A percentile compares a stretch with the other conserved stretches of the same genome.
Conservation (phyloP, 2,888 invertebrate species). For the Sesamia inferens region DNA sequence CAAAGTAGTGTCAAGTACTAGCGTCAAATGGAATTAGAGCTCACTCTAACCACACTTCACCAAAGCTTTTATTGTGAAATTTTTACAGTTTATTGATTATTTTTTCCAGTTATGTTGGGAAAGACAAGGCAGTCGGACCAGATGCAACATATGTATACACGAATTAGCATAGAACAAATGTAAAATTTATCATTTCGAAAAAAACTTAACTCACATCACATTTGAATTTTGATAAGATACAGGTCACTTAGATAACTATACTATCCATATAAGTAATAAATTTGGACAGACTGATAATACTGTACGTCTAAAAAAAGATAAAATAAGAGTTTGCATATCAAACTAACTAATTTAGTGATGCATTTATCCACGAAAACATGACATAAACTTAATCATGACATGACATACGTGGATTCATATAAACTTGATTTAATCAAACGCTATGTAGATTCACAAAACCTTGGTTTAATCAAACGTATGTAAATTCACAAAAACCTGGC, state of each 20-base stretch:
- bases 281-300: constrained; percentile 22
- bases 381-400: background rate
- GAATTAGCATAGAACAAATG: background rate
- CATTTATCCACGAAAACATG: constrained; percentile 3
- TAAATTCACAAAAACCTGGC: too few relatives aligned
- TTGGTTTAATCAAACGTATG: too few relatives aligned
- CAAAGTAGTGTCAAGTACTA: background rate
- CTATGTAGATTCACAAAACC: too few relatives aligned
- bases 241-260: background rate
- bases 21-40: background rate
- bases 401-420: background rate
- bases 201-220: constrained; percentile 1
- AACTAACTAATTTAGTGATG: background rate
- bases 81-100: background rate
- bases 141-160: background rate
- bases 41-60: background rate
- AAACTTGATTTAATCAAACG: background rate
- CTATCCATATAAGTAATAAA: constrained; percentile 9
- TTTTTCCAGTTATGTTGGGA: too few relatives aligned
- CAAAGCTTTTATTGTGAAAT: background rate
- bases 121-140: too few relatives aligned
- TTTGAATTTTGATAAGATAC: constrained; percentile 30
- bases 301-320: background rate
- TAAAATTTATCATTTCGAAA: background rate
- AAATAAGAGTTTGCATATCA: constrained; percentile 2